Base-by-base conservation (phyloP, 1,140 invertebrate genomes). In the Diachasma alloeum region DNA sequence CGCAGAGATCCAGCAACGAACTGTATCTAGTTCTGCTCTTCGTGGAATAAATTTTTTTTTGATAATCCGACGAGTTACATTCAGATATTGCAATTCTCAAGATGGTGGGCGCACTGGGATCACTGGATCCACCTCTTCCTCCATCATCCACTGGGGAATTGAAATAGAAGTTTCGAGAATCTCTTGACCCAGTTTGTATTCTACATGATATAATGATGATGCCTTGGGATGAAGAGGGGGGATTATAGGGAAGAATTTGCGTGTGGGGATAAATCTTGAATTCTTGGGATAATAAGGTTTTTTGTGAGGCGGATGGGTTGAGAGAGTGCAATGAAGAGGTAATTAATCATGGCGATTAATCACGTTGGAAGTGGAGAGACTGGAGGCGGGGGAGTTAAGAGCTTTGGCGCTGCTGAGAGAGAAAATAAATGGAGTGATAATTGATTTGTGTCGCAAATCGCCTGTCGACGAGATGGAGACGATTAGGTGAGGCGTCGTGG, bases 281-380 rank as follows among this genome's bases (percentile, higher is more conserved):
- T 76, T 59, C 19, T 76, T 76, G 22, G 56, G 69, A 39, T 75
- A n/a, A 67, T 75, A 22, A 56, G 67, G 70, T 71, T 39, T 48
- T 63, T 63, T 26, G 19, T 26, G 15, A 56, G n/a, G 1, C 19
- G 19, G 4, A 31, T 31, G n/a, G 48, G 24, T 31, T 26, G 31
- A 74, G 63, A 13, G 39, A 70, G 70, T 36, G 74, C 24, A n/a
- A 37, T 36, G 22, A 53, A 17, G 44, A 46, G 48, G 39, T 73
- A 78, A 78, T 78, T 78, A 78, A 78, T 78, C 72, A 78, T 68
- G 39, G 39, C 68, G 24, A 78, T 78, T 78, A 78, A 78, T 78
- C 68, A 78, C 69, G 37, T 68, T 78, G 71, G 74, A 78, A 71
- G 66, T 48, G 24, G 46, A 39, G 67, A 37, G 44, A 36, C 11